Conservation (phyloP, 2,797 vertebrate species). For the Acipenser ruthenus region DNA sequence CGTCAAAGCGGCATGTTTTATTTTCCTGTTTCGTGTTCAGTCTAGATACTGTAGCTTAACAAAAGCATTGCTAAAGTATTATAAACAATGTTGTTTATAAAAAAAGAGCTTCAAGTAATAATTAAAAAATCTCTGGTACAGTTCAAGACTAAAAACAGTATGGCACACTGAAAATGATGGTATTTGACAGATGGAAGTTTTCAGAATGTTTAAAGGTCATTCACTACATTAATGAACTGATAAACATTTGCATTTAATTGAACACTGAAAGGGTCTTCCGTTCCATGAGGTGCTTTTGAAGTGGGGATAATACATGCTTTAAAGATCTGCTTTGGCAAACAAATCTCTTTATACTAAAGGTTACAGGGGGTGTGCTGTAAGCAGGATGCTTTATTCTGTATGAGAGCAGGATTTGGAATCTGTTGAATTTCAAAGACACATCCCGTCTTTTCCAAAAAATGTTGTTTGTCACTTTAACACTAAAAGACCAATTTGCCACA, state of each 20-base stretch:
- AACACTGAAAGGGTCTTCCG: slow-evolving; percentile 11
- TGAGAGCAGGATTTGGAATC: neutral
- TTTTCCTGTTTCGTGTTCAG: too few species aligned
- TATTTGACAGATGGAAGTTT: neutral
- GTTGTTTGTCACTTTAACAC: neutral
- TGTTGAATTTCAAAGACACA: neutral
- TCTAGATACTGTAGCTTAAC: too few species aligned
- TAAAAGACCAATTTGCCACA: too few species aligned
- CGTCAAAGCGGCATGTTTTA: too few species aligned
- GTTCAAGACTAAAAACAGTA: too few species aligned
- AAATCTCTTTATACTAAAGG: neutral
- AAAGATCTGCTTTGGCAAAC: neutral
- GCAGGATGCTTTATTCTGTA: neutral
- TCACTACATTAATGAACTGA: slow-evolving; percentile 8
- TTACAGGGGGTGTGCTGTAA: neutral
- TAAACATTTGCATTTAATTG: slow-evolving; percentile 13
- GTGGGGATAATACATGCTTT: slow-evolving; percentile 1
- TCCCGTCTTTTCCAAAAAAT: neutral
- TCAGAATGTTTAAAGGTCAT: slow-evolving; percentile 2
- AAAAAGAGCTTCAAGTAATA: too few species aligned
- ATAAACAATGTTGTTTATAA: too few species aligned
- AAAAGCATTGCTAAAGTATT: too few species aligned
- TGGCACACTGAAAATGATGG: too few species aligned
- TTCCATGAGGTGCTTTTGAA: slow-evolving; percentile 5
- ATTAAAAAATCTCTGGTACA: too few species aligned